Conservation (phyloP, 2,113 vertebrate genomes). For the Diadophis punctatus region DNA sequence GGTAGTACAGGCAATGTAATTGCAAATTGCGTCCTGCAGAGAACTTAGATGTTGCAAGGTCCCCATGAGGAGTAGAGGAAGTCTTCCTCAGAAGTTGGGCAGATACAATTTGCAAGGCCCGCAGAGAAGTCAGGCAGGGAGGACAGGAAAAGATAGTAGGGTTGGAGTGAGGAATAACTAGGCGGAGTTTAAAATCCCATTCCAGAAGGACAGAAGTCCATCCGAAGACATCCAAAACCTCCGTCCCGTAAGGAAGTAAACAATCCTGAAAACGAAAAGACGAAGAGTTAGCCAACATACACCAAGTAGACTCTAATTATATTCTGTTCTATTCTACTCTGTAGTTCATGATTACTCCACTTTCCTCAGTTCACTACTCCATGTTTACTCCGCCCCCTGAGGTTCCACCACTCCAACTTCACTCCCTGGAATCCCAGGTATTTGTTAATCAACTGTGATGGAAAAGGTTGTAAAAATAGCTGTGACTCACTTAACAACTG, state of each 20-base stretch:
- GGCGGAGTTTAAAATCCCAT: neutral
- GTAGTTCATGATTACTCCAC: neutral
- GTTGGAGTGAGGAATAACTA: neutral
- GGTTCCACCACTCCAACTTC: neutral
- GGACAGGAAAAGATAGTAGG: neutral
- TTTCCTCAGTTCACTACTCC: neutral
- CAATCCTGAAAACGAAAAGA: slow-evolving; percentile 42
- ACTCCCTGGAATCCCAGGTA: neutral
- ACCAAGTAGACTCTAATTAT: neutral
- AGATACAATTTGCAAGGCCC: neutral
- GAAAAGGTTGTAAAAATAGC: neutral
- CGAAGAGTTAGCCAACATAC: neutral
- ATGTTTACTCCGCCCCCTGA: neutral
- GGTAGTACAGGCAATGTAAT: neutral
- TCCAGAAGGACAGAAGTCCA: neutral
- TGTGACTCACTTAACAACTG: neutral
- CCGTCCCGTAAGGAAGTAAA: slow-evolving; percentile 20
- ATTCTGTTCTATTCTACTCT: neutral
- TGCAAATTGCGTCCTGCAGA: neutral
- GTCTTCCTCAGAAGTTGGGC: neutral
- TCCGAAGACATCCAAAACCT: slow-evolving; percentile 20
- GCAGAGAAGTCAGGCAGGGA: neutral
- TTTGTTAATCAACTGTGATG: neutral
- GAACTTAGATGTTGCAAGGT: neutral
- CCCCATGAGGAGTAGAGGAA: too few relatives aligned